Percentiles rank a stretch among this genome's conserved stretches.
Conservation (phyloP, 2,888 invertebrate species). For the Campopleginae sp. region DNA sequence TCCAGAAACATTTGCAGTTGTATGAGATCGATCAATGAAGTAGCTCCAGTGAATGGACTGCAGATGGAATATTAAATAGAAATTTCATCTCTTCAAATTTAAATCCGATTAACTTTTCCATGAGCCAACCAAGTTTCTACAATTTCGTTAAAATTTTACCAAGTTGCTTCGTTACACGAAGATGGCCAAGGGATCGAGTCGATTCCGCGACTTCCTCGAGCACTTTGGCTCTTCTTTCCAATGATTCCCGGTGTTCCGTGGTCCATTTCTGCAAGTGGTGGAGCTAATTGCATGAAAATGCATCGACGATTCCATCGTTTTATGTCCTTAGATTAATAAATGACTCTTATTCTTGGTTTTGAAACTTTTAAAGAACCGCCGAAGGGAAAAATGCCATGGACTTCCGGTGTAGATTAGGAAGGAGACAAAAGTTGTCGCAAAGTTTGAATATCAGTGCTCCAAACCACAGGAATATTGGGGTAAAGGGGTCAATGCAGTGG, state of each 20-base stretch:
- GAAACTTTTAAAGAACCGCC: not conserved
- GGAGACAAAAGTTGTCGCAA: not conserved
- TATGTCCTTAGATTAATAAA: not conserved
- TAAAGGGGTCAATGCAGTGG: conserved; percentile 11
- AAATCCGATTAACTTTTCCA: conserved; percentile 46
- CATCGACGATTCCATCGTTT: not conserved
- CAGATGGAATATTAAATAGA: conserved; percentile 36
- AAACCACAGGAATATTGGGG: not conserved
- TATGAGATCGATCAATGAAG: conserved; percentile 17
- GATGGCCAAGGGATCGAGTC: conserved; percentile 3
- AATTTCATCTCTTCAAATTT: conserved; percentile 13
- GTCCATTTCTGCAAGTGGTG: not conserved
- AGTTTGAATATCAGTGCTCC: conserved; percentile 10
- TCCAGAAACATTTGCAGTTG: conserved; percentile 11
- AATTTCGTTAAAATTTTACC: conserved; percentile 1
- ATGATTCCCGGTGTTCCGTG: not conserved
- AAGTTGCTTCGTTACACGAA: conserved; percentile 10
- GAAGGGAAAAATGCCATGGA: not conserved
- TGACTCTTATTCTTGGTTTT: not conserved
- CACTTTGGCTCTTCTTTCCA: not conserved
- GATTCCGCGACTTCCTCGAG: not conserved
- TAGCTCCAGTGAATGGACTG: conserved; percentile 11
- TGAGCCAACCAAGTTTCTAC: conserved; percentile 8
- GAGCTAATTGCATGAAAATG: conserved; percentile 9
- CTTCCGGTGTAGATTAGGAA: not conserved